phyloP scores from a whole-genome alignment of 1,140 invertebrate species.

The Diachasma alloeum region DNA sequence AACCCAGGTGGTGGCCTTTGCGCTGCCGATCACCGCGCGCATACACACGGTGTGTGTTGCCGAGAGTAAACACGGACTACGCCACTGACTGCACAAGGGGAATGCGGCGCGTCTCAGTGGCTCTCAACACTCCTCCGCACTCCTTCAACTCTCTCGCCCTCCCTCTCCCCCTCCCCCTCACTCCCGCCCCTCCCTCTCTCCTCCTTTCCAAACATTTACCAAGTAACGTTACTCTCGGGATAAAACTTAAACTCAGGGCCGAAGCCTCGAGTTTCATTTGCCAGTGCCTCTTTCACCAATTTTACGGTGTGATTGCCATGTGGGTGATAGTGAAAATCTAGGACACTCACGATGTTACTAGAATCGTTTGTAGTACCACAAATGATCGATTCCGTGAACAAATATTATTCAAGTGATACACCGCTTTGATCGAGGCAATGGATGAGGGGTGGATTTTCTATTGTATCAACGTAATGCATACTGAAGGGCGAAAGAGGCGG shows the following conservation, averaged over 20 bases:
- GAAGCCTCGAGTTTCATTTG: not conserved
- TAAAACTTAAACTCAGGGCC: not conserved
- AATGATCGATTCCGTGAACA: not conserved
- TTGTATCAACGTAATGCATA: not conserved
- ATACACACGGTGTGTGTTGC: not conserved
- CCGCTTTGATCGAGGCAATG: not conserved
- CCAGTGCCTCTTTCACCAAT: not conserved
- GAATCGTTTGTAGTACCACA: not conserved
- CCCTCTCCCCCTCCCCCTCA: not conserved
- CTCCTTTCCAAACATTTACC: not conserved
- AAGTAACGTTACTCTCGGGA: not conserved
- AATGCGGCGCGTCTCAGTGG: slow-evolving; percentile 45
- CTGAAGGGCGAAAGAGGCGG: not conserved
- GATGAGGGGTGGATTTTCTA: not conserved
- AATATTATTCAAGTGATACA: not conserved
- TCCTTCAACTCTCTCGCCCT: slow-evolving; percentile 2
- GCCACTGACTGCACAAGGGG: slow-evolving; percentile 50
- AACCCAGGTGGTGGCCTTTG: slow-evolving; percentile 10
- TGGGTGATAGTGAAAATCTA: slow-evolving; percentile 2
- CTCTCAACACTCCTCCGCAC: slow-evolving; percentile 37
- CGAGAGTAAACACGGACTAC: slow-evolving; percentile 43
- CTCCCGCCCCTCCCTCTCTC: not conserved
- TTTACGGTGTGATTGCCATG: not conserved
- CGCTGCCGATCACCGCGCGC: not conserved
- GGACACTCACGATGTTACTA: not conserved